Evolutionary conservation across 2,888 invertebrate species (phyloP).

Genomic region (Diabrotica balteata): DNA sequence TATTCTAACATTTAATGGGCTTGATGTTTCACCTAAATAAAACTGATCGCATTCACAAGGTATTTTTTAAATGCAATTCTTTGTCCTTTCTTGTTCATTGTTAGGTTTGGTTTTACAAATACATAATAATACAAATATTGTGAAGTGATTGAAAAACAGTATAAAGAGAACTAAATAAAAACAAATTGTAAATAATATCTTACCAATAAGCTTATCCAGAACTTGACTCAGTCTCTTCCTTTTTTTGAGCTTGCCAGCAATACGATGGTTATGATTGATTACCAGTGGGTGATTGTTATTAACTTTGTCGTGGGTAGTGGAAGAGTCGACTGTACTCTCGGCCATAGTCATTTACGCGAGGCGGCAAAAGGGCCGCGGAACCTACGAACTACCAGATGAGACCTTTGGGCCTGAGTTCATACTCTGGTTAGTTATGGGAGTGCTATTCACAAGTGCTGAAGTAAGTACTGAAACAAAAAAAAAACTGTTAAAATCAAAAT

Average conservation of each 20-base stretch:
- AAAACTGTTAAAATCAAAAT: too few species aligned
- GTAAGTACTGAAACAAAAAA: too few species aligned
- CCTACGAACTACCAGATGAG: conserved; percentile 38
- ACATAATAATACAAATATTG: too few species aligned
- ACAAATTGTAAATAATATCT: background rate
- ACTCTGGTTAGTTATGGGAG: conserved; percentile 33
- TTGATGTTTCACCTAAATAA: too few species aligned
- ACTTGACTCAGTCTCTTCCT: conserved; percentile 81
- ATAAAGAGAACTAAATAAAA: too few species aligned
- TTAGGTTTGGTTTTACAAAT: too few species aligned
- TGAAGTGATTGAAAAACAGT: too few species aligned
- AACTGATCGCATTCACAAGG: too few species aligned
- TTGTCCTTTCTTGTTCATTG: too few species aligned
- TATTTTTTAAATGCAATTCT: too few species aligned
- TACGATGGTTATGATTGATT: conserved; percentile 68
- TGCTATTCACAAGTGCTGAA: too few species aligned
- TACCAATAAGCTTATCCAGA: conserved; percentile 74
- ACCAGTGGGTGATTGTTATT: conserved; percentile 68
- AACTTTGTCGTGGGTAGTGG: conserved; percentile 58
- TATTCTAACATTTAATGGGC: too few species aligned
- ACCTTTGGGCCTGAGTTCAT: conserved; percentile 44
- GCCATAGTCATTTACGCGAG: conserved; percentile 76
- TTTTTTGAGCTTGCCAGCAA: conserved; percentile 68
- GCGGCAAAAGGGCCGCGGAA: conserved; percentile 61
- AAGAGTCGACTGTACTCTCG: conserved; percentile 67